Evolutionary conservation across 1,140 invertebrate genomes (phyloP).

Genomic region (Chironomus striatipennis): DNA sequence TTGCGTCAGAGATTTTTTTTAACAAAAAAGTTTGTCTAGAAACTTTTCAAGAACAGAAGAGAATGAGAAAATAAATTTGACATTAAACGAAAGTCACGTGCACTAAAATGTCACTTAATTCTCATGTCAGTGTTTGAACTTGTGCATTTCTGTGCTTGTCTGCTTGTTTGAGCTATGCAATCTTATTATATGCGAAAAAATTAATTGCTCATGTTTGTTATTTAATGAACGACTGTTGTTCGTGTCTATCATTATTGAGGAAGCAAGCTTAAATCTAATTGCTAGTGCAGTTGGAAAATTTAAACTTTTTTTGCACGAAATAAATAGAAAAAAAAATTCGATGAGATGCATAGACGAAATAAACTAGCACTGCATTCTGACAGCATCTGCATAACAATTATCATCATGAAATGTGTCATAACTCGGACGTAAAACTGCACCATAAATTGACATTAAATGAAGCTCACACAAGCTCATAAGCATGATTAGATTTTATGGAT

Average conservation of each 20-base stretch:
- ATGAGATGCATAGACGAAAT: too few species aligned
- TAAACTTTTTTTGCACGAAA: not conserved
- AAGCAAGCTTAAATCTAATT: not conserved
- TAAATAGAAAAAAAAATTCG: not conserved
- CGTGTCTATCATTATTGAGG: too few species aligned
- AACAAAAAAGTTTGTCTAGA: too few species aligned
- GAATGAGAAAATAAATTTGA: not conserved
- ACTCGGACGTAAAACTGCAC: not conserved
- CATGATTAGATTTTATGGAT: slow-evolving; percentile 17
- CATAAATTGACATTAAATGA: slow-evolving; percentile 20
- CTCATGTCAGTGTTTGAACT: not conserved
- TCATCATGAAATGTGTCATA: slow-evolving; percentile 8
- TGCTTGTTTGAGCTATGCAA: not conserved
- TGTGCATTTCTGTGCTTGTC: not conserved
- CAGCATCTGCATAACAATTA: slow-evolving; percentile 17
- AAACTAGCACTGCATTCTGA: not conserved
- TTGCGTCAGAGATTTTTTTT: too few species aligned
- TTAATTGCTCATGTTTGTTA: not conserved
- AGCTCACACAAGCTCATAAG: not conserved
- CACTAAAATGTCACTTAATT: not conserved
- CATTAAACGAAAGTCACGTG: slow-evolving; percentile 2
- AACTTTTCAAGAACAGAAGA: not conserved
- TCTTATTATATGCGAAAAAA: not conserved
- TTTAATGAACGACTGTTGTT: not conserved
- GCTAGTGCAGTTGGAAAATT: not conserved